Evolutionary conservation across 2,888 invertebrate species (phyloP).

Genomic region (Neoscelio sp.): DNA sequence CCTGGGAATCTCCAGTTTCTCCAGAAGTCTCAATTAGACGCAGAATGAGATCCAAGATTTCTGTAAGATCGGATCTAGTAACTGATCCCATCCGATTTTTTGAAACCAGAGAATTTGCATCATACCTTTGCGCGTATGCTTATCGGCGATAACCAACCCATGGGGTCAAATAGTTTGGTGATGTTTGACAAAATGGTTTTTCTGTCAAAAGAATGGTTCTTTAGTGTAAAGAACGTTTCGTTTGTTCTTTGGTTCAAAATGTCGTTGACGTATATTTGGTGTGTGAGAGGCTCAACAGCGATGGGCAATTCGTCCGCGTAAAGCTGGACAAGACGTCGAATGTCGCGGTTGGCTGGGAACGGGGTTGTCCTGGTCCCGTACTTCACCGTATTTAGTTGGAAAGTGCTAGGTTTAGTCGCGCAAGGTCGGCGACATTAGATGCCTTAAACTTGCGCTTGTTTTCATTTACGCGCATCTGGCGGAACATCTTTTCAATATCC

Average conservation of each 20-base stretch:
- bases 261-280: neutral
- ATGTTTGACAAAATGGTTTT: neutral
- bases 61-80: neutral
- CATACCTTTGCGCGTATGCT: slow-evolving; percentile 4
- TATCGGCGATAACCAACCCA: slow-evolving; percentile 10
- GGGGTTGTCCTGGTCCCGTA: slow-evolving; percentile 42
- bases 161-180: slow-evolving; percentile 3
- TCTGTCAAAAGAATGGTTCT: too few species aligned
- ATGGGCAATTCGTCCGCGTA: slow-evolving; percentile 10
- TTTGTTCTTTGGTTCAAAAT: neutral
- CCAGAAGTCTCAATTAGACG: neutral
- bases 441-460: slow-evolving; percentile 21
- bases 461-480: slow-evolving; percentile 33
- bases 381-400: slow-evolving; percentile 36
- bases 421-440: slow-evolving; percentile 31
- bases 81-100: neutral
- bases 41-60: neutral
- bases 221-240: too few species aligned
- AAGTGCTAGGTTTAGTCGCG: neutral
- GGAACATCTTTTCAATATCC: slow-evolving; percentile 35
- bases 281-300: neutral
- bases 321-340: slow-evolving; percentile 4
- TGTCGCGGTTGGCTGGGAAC: slow-evolving; percentile 11
- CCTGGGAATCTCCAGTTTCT: neutral
- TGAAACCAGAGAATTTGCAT: neutral